Conservation (phyloP, 2,113 vertebrate genomes). For the Pavo muticus region DNA sequence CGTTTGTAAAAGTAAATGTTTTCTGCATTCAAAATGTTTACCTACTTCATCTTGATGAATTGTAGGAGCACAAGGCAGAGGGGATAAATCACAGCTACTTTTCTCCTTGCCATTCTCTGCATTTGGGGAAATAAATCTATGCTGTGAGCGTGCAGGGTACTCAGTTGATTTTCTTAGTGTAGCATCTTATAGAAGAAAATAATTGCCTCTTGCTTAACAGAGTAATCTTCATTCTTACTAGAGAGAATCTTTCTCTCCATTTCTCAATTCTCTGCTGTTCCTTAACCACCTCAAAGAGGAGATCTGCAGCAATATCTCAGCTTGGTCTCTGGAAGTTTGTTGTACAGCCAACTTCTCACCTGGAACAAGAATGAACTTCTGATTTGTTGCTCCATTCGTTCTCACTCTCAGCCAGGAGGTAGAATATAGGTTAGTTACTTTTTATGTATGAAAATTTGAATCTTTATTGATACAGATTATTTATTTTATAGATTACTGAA, state of each 20-base stretch:
- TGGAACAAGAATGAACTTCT: neutral
- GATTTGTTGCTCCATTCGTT: neutral
- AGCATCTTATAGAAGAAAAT: neutral
- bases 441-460: neutral
- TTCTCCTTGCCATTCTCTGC: neutral
- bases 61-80: neutral
- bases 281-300: neutral
- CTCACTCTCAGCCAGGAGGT: neutral
- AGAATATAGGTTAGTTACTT: neutral
- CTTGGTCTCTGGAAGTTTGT: neutral
- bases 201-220: neutral
- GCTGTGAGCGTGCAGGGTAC: neutral
- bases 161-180: neutral
- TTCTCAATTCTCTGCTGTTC: neutral
- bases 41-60: neutral
- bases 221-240: neutral
- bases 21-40: neutral
- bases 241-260: neutral
- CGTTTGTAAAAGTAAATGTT: neutral
- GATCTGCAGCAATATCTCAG: neutral
- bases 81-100: neutral
- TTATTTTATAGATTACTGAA: neutral
- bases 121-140: neutral
- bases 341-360: neutral
- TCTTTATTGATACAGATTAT: neutral